phyloP scores from a whole-genome alignment of 2,113 vertebrate species.

The Odontesthes bonariensis region DNA sequence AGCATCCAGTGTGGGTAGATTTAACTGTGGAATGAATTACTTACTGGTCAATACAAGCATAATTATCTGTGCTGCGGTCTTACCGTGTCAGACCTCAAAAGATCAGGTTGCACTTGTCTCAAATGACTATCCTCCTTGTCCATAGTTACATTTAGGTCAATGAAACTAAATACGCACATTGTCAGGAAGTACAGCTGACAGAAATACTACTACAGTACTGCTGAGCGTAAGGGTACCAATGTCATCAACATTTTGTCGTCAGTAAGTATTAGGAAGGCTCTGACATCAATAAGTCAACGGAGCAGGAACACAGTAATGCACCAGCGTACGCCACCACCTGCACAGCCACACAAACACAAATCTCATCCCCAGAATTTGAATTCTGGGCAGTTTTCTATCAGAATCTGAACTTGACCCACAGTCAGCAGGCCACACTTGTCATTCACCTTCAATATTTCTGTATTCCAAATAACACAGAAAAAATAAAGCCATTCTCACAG shows the following conservation, averaged over 20 bases:
- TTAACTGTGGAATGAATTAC: slow-evolving; percentile 20
- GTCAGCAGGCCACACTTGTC: neutral
- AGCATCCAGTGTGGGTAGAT: neutral
- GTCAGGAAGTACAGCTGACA: slow-evolving; percentile 49
- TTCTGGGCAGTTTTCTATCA: neutral
- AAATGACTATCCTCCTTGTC: slow-evolving; percentile 46
- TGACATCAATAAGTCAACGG: slow-evolving; percentile 4
- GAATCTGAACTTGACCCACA: neutral
- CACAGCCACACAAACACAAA: slow-evolving; percentile 1
- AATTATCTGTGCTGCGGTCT: slow-evolving; percentile 27
- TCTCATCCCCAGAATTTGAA: neutral
- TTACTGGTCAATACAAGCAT: neutral
- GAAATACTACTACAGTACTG: slow-evolving; percentile 36
- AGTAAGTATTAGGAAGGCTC: neutral
- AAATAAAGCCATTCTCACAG: too few species aligned
- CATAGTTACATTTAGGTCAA: slow-evolving; percentile 44
- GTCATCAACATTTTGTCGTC: slow-evolving; percentile 3
- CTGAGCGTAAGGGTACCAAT: slow-evolving; percentile 1
- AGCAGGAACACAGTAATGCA: neutral
- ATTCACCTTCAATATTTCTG: too few species aligned
- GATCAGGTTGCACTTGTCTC: slow-evolving; percentile 53
- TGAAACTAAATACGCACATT: slow-evolving; percentile 55
- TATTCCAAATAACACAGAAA: too few species aligned
- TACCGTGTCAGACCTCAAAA: slow-evolving; percentile 19
- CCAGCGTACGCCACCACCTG: neutral